Conservation (phyloP, 2,113 vertebrate species). For the Australoheros scitulus region DNA sequence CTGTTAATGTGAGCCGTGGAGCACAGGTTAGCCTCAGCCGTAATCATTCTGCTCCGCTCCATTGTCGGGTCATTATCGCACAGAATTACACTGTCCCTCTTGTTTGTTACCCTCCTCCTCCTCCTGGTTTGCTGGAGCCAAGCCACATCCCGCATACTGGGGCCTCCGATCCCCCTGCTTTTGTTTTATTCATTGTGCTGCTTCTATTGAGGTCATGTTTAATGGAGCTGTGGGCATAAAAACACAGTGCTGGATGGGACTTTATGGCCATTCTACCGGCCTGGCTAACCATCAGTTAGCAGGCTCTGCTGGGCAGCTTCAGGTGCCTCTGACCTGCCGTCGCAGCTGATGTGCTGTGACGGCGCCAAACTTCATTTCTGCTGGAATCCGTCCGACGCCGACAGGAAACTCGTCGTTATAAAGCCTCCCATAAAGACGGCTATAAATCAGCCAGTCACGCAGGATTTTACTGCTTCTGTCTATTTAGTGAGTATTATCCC, state of each 20-base stretch:
- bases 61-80: constrained; percentile 47
- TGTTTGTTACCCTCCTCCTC: constrained; percentile 41
- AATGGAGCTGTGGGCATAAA: constrained; percentile 59
- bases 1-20: constrained; percentile 29
- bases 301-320: constrained; percentile 18
- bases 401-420: constrained; percentile 13
- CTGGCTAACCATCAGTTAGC: constrained; percentile 49
- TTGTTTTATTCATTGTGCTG: constrained; percentile 66
- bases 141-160: constrained; percentile 63
- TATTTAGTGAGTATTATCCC: constrained; percentile 45
- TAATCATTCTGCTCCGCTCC: constrained; percentile 40
- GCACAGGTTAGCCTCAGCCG: constrained; percentile 45
- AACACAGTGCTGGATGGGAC: constrained; percentile 41
- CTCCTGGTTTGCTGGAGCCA: constrained; percentile 35
- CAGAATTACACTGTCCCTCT: constrained; percentile 57
- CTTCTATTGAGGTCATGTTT: constrained; percentile 67
- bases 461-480: constrained; percentile 32
- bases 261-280: constrained; percentile 53
- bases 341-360: constrained; percentile 12
- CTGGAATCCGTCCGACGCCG: background rate
- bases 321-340: constrained; percentile 33
- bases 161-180: constrained; percentile 30
- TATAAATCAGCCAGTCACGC: constrained; percentile 32
- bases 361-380: background rate
- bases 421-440: constrained; percentile 29